Percentiles rank a stretch among this genome's conserved stretches.
Conservation (phyloP, 2,113 vertebrate species). For the Indicator indicator region DNA sequence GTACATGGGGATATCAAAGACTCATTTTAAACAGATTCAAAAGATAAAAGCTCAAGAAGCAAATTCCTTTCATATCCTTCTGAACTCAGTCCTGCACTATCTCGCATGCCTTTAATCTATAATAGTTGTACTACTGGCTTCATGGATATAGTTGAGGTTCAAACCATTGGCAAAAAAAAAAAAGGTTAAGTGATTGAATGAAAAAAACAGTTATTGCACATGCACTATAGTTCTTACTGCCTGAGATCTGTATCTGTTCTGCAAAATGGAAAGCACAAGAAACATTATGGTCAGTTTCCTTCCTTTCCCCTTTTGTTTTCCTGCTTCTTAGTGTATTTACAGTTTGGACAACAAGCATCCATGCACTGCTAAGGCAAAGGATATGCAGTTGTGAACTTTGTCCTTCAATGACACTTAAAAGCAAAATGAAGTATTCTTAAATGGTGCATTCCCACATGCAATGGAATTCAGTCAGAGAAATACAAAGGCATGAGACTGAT, state of each 20-base stretch:
- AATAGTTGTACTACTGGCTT: neutral
- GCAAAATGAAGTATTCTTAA: neutral
- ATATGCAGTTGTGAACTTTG: neutral
- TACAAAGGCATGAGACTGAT: neutral
- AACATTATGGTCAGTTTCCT: neutral
- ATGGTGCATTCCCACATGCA: neutral
- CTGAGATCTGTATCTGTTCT: neutral
- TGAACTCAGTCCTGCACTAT: neutral
- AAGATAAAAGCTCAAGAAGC: neutral
- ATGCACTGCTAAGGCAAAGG: neutral
- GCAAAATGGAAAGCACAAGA: neutral
- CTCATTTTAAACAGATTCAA: conserved; percentile 1
- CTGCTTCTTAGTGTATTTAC: neutral
- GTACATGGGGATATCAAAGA: neutral
- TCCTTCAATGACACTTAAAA: neutral
- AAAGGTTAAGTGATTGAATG: neutral
- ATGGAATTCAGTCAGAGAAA: neutral
- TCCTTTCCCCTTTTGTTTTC: neutral
- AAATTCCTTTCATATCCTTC: neutral
- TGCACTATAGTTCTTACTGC: neutral
- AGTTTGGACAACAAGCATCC: neutral
- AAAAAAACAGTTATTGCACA: neutral
- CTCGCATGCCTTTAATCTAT: neutral
- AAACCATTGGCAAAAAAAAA: neutral
- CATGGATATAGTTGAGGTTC: neutral